Evolutionary conservation across 2,797 vertebrate genomes (phyloP).

Genomic region (Trematomus bernacchii): DNA sequence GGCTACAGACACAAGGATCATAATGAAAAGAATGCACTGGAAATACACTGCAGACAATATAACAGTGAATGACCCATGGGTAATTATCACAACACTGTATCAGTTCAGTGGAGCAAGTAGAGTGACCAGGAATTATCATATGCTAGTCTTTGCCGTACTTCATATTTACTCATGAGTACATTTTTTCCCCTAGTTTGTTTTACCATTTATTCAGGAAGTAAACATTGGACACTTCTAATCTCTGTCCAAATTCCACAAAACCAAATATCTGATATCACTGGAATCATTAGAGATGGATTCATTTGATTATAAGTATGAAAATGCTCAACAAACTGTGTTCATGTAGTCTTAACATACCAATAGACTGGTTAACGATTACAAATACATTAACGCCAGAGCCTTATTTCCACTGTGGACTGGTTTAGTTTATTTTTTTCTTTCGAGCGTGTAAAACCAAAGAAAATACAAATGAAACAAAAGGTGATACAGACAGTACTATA

Average conservation of each 20-base stretch:
- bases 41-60: background rate
- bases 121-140: too few relatives aligned
- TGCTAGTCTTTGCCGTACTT: background rate
- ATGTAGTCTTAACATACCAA: background rate
- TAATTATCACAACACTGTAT: background rate
- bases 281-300: background rate
- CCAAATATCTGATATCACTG: constrained; percentile 15
- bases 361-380: background rate
- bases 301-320: background rate
- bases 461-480: too few relatives aligned
- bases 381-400: background rate
- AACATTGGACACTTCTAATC: background rate
- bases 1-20: constrained; percentile 69
- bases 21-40: background rate
- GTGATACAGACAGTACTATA: too few relatives aligned
- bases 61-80: background rate
- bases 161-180: background rate
- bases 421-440: too few relatives aligned
- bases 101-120: background rate
- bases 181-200: background rate
- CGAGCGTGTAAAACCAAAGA: too few relatives aligned
- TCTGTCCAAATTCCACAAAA: background rate
- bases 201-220: background rate
- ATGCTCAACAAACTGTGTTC: background rate
- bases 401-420: background rate